Base-by-base conservation (phyloP, 1,140 invertebrate genomes). In the Cotesia vestalis region DNA sequence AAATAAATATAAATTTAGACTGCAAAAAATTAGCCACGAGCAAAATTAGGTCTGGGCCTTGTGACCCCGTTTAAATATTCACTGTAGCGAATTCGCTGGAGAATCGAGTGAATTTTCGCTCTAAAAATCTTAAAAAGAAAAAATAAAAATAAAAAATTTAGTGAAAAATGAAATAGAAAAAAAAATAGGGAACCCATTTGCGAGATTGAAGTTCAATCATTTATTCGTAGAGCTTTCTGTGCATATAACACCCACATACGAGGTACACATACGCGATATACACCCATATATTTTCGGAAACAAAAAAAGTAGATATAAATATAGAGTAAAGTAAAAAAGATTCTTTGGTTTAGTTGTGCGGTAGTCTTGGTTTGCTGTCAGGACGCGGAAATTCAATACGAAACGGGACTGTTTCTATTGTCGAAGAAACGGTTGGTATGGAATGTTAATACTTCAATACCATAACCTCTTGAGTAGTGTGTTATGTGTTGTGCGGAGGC, bases 401-500 rank as follows among this genome's bases (percentile, higher is more conserved):
- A 34, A 61, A 61, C 5, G 27, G 2, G 59, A 11, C 17, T 11
- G 34, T 46, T 35, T 12, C 14, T 35, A 61, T 61, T 61, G 59
- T 61, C 40, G 40, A 66, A 66, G 40, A 34, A 12, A 66, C 46
- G 35, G 11, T 8, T 53, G 12, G 64, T 34, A 20, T 27, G 40
- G 64, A 66, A 68, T 57, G 53, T 46, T 68, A 55, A 69, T 38
- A 35, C 66, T 36, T 11, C 57, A 40, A 69, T 69, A 55, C 53
- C 66, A 69, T 57, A 69, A 69, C 14, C 53, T 35, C 36, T 34
- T 17, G 9, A 34, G 9, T 20, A 3, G 51, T 59, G 17, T 55
- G 27, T 27, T 27, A 27, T 17, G 9, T 9, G 9, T 20, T 4
- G 51, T 59, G 17, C 14, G 6, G 27, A 14, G 34, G 40, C 27